Conservation (phyloP, 1,140 invertebrate species). For the Macrosteles quadrilineatus region DNA sequence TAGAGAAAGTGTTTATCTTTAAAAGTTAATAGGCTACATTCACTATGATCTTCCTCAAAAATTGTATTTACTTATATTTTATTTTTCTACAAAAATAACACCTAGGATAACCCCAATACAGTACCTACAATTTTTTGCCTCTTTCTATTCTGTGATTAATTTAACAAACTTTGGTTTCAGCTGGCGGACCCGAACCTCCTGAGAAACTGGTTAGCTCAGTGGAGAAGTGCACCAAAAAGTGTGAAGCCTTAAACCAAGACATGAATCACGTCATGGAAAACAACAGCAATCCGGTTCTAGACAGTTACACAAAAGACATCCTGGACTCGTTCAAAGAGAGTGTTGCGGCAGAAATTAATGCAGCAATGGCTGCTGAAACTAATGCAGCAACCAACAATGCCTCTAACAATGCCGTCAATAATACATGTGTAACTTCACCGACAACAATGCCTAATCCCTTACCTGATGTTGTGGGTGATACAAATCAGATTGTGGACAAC, state of each 20-base stretch:
- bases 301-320: slow-evolving; percentile 11
- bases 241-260: not conserved
- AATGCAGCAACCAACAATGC: not conserved
- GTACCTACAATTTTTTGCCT: too few relatives aligned
- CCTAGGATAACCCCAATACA: too few relatives aligned
- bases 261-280: not conserved
- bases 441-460: not conserved
- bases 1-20: too few relatives aligned
- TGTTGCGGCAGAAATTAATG: not conserved
- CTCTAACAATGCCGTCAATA: too few relatives aligned
- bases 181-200: not conserved
- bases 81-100: too few relatives aligned
- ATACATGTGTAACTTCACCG: too few relatives aligned
- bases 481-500: not conserved
- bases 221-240: not conserved
- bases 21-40: too few relatives aligned
- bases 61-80: too few relatives aligned
- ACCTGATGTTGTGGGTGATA: not conserved
- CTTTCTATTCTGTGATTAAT: too few relatives aligned
- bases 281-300: not conserved
- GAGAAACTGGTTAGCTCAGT: not conserved
- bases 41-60: too few relatives aligned
- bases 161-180: too few relatives aligned
- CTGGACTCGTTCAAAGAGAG: not conserved
- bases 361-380: not conserved